Evolutionary conservation across 1,140 invertebrate genomes (phyloP).

Genomic region (Megathymus violae): DNA sequence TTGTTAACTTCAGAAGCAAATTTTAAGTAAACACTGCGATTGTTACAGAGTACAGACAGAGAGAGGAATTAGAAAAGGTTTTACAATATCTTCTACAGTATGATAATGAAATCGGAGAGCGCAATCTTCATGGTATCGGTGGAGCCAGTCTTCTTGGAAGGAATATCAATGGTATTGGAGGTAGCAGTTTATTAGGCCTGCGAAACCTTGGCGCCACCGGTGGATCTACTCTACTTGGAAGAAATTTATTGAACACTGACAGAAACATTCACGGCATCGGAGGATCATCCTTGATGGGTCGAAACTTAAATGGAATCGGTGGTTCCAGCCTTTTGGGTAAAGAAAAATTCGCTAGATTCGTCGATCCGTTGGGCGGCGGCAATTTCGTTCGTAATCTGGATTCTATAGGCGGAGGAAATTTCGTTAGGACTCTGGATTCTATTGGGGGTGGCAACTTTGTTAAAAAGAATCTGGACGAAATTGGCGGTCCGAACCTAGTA

Average conservation of each 20-base stretch:
- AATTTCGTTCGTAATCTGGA: conserved; percentile 77
- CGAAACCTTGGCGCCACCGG: conserved; percentile 44
- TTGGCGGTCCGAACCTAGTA: conserved; percentile 80
- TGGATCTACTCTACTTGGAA: conserved; percentile 44
- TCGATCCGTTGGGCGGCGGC: conserved; percentile 77
- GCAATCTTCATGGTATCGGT: conserved; percentile 58
- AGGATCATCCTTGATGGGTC: conserved; percentile 46
- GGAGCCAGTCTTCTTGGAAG: conserved; percentile 52
- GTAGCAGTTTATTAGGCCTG: conserved; percentile 38
- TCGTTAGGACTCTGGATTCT: conserved; percentile 70
- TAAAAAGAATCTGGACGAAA: conserved; percentile 79
- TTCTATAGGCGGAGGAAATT: conserved; percentile 78
- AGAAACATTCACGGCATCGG: conserved; percentile 61
- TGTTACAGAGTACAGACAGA: conserved; percentile 68
- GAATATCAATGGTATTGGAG: conserved; percentile 53
- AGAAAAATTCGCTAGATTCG: conserved; percentile 68
- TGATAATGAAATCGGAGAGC: conserved; percentile 51
- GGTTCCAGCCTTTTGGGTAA: conserved; percentile 58
- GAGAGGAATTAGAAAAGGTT: conserved; percentile 63
- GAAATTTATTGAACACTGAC: conserved; percentile 33
- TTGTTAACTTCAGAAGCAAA: not conserved
- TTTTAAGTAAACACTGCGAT: conserved; percentile 26
- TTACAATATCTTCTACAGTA: conserved; percentile 61
- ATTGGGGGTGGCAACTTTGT: conserved; percentile 76
- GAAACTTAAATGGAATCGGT: conserved; percentile 55